Evolutionary conservation across 2,797 vertebrate genomes (phyloP).

Genomic region (Artibeus jamaicensis): DNA sequence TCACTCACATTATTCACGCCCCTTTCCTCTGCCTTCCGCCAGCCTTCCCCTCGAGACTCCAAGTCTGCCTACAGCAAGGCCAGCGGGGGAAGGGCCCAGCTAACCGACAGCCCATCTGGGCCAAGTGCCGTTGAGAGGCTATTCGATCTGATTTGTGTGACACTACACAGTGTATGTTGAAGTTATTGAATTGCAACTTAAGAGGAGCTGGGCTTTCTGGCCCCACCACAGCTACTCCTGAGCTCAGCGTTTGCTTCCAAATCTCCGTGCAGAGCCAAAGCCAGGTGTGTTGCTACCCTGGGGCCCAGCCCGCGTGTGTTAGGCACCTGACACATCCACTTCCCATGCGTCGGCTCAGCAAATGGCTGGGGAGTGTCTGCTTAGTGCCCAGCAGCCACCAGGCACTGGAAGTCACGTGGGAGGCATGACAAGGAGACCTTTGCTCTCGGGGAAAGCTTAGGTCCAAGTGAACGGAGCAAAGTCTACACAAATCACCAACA

Average conservation of each 20-base stretch:
- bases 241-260: background rate
- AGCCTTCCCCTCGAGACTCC: background rate
- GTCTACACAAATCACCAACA: background rate
- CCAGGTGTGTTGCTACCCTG: background rate
- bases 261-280: background rate
- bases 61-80: background rate
- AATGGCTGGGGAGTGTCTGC: background rate
- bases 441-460: background rate
- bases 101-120: rapidly evolving
- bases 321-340: background rate
- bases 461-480: background rate
- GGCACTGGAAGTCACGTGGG: background rate
- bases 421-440: background rate
- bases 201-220: background rate
- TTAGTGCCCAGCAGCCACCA: background rate
- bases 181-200: background rate
- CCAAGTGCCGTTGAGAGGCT: background rate
- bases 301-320: background rate
- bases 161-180: background rate
- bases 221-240: rapidly evolving
- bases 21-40: rapidly evolving
- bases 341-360: rapidly evolving
- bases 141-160: background rate
- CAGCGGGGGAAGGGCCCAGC: background rate
- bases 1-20: background rate